These are phyloP conservation scores for Dasyornis broadbenti DNA, from an alignment of 2,113 vertebrate genomes.

Conservation along the genomic window DNA sequence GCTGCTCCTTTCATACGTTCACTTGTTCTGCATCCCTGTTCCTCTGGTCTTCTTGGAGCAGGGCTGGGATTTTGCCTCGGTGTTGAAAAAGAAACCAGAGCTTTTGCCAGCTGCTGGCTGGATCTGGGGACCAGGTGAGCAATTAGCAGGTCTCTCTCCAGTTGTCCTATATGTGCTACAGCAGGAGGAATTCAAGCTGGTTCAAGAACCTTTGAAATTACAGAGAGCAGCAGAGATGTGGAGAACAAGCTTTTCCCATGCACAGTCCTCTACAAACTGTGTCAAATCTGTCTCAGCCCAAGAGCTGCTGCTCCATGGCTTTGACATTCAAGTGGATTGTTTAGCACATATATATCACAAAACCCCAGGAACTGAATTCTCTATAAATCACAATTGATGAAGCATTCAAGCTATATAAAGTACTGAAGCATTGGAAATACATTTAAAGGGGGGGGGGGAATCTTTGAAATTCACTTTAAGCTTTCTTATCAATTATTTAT, in stretches of 20 bases:
- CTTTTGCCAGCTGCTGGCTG: neutral
- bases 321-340: constrained; percentile 18
- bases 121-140: neutral
- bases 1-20: neutral
- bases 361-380: constrained; percentile 11
- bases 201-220: neutral
- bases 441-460: neutral
- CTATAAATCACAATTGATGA: constrained; percentile 51
- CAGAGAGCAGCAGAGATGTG: neutral
- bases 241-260: neutral
- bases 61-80: neutral
- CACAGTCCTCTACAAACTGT: neutral
- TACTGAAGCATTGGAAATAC: constrained; percentile 41
- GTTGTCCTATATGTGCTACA: neutral
- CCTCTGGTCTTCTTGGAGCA: neutral
- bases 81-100: neutral
- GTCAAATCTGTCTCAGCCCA: neutral
- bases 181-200: neutral
- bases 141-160: neutral
- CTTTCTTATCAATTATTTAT: constrained; percentile 68
- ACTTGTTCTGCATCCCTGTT: neutral
- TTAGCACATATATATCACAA: constrained; percentile 21
- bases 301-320: neutral
- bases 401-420: constrained; percentile 46
- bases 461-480: constrained; percentile 47